A percentile compares a stretch with the other conserved stretches of the same genome.
Evolutionary conservation across 1,140 invertebrate genomes (phyloP).

Genomic region (Thrips palmi): DNA sequence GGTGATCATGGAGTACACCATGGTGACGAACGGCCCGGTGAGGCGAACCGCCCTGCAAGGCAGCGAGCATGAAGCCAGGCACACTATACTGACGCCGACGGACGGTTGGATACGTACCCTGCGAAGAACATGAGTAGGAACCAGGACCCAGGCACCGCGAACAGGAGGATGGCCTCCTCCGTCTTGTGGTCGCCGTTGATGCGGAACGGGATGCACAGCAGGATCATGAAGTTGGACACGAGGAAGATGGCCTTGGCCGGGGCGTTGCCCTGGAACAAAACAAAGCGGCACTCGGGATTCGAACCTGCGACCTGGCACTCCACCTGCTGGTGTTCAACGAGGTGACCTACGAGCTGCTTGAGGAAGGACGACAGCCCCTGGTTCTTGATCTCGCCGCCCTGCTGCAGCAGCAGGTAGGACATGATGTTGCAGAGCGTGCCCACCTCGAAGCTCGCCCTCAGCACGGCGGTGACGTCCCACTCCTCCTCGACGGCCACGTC

Average conservation of each 20-base stretch:
- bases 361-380: slow-evolving; percentile 79
- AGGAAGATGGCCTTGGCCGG: slow-evolving; percentile 90
- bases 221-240: slow-evolving; percentile 77
- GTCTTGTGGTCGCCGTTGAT: slow-evolving; percentile 47
- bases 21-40: slow-evolving; percentile 94
- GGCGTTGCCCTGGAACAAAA: slow-evolving; percentile 54
- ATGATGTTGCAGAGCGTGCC: slow-evolving; percentile 69
- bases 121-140: slow-evolving; percentile 97
- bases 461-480: slow-evolving; percentile 27
- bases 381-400: slow-evolving; percentile 84
- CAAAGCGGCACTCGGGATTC: not conserved
- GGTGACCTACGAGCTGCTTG: slow-evolving; percentile 64
- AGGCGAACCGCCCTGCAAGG: slow-evolving; percentile 66
- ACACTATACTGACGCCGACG: not conserved
- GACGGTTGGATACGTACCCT: slow-evolving; percentile 42
- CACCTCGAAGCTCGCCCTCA: slow-evolving; percentile 62
- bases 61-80: too few species aligned
- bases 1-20: slow-evolving; percentile 96
- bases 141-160: slow-evolving; percentile 89
- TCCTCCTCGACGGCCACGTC: slow-evolving; percentile 34
- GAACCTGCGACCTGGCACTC: not conserved
- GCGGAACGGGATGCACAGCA: slow-evolving; percentile 81
- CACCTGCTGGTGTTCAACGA: not conserved
- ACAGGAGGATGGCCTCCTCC: slow-evolving; percentile 81
- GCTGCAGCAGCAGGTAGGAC: slow-evolving; percentile 76